These are phyloP conservation scores for Myopa tessellatipennis DNA, from an alignment of 2,888 invertebrate species.

Conservation along the genomic window DNA sequence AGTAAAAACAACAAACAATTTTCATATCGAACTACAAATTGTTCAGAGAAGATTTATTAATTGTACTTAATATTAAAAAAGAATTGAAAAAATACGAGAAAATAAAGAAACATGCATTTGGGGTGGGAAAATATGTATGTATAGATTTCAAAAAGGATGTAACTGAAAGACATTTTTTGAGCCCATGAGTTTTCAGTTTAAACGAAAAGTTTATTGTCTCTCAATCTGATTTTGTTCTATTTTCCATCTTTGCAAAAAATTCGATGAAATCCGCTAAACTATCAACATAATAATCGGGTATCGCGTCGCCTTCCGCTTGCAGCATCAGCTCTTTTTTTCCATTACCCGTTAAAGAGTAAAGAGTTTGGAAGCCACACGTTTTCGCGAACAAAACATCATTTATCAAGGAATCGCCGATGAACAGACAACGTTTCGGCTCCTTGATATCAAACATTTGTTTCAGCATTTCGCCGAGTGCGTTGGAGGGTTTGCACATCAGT, in stretches of 20 bases:
- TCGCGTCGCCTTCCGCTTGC: slow-evolving; percentile 49
- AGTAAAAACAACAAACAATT: background rate
- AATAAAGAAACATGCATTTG: too few species aligned
- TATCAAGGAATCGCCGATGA: slow-evolving; percentile 86
- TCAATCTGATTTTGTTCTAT: background rate
- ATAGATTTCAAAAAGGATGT: too few species aligned
- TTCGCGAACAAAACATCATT: slow-evolving; percentile 83
- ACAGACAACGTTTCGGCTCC: slow-evolving; percentile 77
- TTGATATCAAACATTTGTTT: slow-evolving; percentile 66
- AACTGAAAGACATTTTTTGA: too few species aligned
- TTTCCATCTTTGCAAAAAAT: slow-evolving; percentile 51
- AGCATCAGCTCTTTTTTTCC: slow-evolving; percentile 57
- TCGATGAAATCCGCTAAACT: slow-evolving; percentile 58
- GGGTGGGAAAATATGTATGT: too few species aligned
- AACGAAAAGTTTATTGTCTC: too few species aligned
- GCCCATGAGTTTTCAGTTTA: too few species aligned
- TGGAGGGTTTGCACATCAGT: slow-evolving; percentile 68
- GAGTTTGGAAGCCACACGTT: slow-evolving; percentile 76
- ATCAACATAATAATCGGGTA: slow-evolving; percentile 62
- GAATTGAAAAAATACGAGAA: background rate
- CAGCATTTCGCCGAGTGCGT: slow-evolving; percentile 61
- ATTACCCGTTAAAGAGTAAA: slow-evolving; percentile 76
- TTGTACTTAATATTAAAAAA: background rate
- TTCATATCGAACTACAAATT: too few species aligned
- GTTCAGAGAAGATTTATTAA: background rate